Conservation (phyloP, 35 echinoderm and acorn worm genomes). For the Hemicentrotus pulcherrimus region DNA sequence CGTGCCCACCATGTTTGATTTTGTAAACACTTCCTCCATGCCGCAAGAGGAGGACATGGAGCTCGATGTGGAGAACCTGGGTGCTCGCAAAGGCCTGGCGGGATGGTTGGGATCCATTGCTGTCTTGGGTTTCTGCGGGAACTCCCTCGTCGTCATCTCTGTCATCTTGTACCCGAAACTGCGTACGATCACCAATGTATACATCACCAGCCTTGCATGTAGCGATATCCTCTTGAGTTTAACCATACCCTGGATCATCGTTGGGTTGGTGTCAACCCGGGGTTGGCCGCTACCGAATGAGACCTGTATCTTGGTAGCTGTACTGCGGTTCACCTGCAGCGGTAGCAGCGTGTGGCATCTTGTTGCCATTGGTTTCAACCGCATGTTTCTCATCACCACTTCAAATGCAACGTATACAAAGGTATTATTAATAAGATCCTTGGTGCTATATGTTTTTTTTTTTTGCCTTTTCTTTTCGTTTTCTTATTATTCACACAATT, state of each 20-base stretch:
- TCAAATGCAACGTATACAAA: slow-evolving; percentile 63
- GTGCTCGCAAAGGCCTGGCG: background rate
- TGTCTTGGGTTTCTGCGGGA: slow-evolving; percentile 76
- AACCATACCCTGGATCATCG: slow-evolving; percentile 72
- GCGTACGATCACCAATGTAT: slow-evolving; percentile 89
- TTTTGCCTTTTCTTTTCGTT: too few species aligned
- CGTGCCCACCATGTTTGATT: background rate
- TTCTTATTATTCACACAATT: too few species aligned
- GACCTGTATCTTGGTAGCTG: slow-evolving; percentile 62
- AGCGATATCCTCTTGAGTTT: slow-evolving; percentile 73
- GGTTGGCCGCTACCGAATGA: slow-evolving; percentile 67
- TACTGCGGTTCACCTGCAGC: slow-evolving; percentile 77
- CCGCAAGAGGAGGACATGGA: background rate
- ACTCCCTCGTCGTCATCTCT: slow-evolving; percentile 75
- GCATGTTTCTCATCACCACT: slow-evolving; percentile 73
- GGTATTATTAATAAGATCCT: background rate
- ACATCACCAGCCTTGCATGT: slow-evolving; percentile 84
- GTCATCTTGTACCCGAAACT: slow-evolving; percentile 74
- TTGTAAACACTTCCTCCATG: background rate
- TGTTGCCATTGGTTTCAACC: slow-evolving; percentile 77
- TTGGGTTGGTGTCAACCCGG: slow-evolving; percentile 57
- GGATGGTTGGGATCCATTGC: slow-evolving; percentile 42
- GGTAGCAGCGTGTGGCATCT: slow-evolving; percentile 82
- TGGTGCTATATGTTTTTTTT: too few species aligned
- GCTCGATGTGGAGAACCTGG: background rate